Conservation (phyloP, 2,888 invertebrate genomes). For the Eupithecia dodoneata region DNA sequence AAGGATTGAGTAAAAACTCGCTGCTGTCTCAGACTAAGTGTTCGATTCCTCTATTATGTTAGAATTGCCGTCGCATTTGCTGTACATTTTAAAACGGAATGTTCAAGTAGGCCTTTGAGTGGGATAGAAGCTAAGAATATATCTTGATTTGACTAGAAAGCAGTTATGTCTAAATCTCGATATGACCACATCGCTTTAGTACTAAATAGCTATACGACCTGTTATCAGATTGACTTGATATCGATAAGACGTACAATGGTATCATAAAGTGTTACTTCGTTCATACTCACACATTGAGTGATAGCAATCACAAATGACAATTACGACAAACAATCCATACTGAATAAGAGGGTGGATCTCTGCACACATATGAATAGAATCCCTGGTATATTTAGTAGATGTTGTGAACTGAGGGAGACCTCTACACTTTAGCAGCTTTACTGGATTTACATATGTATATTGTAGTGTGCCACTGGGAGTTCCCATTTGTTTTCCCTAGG, state of each 20-base stretch:
- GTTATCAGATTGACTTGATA: too few species aligned
- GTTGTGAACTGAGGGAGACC: background rate
- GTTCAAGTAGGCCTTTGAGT: background rate
- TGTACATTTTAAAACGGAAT: background rate
- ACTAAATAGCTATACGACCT: too few species aligned
- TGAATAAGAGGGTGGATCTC: background rate
- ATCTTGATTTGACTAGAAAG: too few species aligned
- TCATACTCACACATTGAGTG: background rate
- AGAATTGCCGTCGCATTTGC: background rate
- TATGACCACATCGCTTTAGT: too few species aligned
- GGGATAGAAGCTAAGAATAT: too few species aligned
- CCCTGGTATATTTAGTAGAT: slow-evolving; percentile 1
- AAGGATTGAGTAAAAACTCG: background rate
- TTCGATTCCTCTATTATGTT: background rate
- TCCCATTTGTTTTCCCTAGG: slow-evolving; percentile 25
- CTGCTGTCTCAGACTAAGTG: too few species aligned
- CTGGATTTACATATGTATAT: slow-evolving; percentile 33
- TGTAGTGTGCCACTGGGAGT: slow-evolving; percentile 25
- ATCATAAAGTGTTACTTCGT: too few species aligned
- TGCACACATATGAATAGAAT: background rate
- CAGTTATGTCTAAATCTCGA: too few species aligned
- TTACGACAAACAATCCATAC: background rate
- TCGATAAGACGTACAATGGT: too few species aligned
- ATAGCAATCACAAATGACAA: background rate
- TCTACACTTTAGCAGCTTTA: slow-evolving; percentile 23